Conservation (phyloP, 2,888 invertebrate species). For the Drosophila maculinotata region DNA sequence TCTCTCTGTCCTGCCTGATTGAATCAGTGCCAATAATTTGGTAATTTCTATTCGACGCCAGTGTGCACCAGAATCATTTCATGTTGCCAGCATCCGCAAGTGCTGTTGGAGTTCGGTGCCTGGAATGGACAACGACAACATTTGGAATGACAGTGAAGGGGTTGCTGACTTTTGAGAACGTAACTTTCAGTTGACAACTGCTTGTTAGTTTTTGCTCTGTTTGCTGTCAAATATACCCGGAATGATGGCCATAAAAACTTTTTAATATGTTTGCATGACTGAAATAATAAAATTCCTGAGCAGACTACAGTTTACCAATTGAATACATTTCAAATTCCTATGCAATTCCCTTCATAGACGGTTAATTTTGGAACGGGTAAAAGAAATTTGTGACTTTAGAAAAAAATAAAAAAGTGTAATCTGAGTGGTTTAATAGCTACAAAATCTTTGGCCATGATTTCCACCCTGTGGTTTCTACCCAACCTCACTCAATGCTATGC, state of each 20-base stretch:
- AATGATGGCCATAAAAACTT: constrained; percentile 72
- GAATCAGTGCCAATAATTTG: constrained; percentile 79
- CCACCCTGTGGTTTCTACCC: too few relatives aligned
- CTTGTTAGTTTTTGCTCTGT: constrained; percentile 43
- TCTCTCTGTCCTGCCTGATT: constrained; percentile 56
- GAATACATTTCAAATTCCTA: constrained; percentile 58
- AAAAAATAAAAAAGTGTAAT: constrained; percentile 17
- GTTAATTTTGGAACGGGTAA: constrained; percentile 3
- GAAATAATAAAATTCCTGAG: constrained; percentile 29
- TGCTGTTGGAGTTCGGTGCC: background rate
- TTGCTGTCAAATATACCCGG: constrained; percentile 55
- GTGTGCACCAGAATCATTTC: constrained; percentile 64
- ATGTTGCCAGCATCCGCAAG: constrained; percentile 40
- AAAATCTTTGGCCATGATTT: constrained; percentile 2
- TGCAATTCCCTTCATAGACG: constrained; percentile 19
- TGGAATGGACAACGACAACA: constrained; percentile 23
- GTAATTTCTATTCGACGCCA: constrained; percentile 75
- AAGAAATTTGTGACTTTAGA: constrained; percentile 30
- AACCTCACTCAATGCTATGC: constrained; percentile 47
- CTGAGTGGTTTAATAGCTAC: constrained; percentile 54
- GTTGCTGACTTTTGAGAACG: constrained; percentile 29
- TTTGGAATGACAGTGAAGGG: constrained; percentile 16
- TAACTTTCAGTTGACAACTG: constrained; percentile 60
- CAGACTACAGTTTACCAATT: constrained; percentile 56
- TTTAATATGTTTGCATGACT: constrained; percentile 58